Base-by-base conservation (phyloP, 2,113 vertebrate species). In the Dromaius novaehollandiae region DNA sequence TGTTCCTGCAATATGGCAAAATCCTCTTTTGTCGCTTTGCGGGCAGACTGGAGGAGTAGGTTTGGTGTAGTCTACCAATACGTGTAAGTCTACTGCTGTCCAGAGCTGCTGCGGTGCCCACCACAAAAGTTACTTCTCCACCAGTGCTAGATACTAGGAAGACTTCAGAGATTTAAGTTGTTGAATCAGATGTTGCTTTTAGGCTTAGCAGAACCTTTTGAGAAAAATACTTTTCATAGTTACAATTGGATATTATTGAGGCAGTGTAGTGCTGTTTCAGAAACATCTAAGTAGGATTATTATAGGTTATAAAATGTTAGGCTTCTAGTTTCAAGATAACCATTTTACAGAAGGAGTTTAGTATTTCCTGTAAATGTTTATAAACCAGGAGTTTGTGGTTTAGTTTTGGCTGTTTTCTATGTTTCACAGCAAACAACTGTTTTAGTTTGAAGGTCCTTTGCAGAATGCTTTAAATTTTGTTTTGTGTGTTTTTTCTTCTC, bases 291-390 rank as follows among this genome's bases (percentile, higher is more conserved):
- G 64, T 69, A 77, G 88, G 70, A 91, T 94, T 96, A 95, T 93
- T 96, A 87, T 46, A 82, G 82, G 63, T 96, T 96, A 89, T 94
- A 94, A 98, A 95, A 95, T 87, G 44, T 88, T 91, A 73, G 36
- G 56, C 64, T 93, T 96, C 70, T 95, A 87, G 83, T 96, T 93
- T 90, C 91, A 94, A 96, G 89, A 90, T 97, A 96, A 96, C 80
- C 79, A 68, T 65, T 22, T 89, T 97, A 88, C 91, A 95, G 81
- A 93, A 94, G 61, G 84, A 92, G 97, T 98, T 97, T 84, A 96
- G 82, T 95, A 90, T 96, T 98, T 97, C 94, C 94, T 97, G 81
- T 76, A 93, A 92, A 78, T 97, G 85, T 95, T 97, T 98, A 87
- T 86, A 90, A 90, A 94, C 91, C 71, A 82, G 63, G 95, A 96